A percentile compares a stretch with the other conserved stretches of the same genome.
phyloP scores from a whole-genome alignment of 2,797 vertebrate genomes.

The Chaenodraco wilsoni region DNA sequence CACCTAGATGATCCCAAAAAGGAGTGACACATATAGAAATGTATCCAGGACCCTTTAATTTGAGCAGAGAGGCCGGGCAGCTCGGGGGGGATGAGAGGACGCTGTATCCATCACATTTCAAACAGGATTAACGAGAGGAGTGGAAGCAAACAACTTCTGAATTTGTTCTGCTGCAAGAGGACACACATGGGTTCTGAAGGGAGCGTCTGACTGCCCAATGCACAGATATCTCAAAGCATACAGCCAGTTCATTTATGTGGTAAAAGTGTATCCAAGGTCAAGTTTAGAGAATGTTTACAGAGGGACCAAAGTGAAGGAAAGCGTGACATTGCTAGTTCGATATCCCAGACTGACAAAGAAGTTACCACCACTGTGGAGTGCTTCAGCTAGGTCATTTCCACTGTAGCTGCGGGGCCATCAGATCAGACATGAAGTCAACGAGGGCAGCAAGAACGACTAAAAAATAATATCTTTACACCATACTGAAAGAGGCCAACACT shows the following conservation, averaged over 20 bases:
- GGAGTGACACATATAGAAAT: slow-evolving; percentile 52
- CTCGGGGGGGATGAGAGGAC: slow-evolving; percentile 28
- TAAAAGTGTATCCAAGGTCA: slow-evolving; percentile 1
- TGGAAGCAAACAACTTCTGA: slow-evolving; percentile 48
- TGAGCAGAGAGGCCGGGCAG: slow-evolving; percentile 10
- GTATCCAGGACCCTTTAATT: slow-evolving; percentile 27
- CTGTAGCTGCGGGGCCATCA: background rate
- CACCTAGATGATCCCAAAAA: slow-evolving; percentile 43
- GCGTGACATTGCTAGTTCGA: background rate
- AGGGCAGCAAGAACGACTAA: background rate
- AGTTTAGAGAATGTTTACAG: background rate
- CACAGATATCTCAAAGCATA: slow-evolving; percentile 4
- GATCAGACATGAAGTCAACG: background rate
- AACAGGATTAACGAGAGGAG: slow-evolving; percentile 37
- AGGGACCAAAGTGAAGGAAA: background rate
- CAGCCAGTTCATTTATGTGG: background rate
- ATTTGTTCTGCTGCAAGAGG: slow-evolving; percentile 11
- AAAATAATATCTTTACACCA: background rate
- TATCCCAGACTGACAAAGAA: background rate
- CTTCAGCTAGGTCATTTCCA: background rate
- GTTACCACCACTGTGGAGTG: background rate
- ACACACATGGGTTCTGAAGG: slow-evolving; percentile 17
- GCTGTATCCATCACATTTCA: slow-evolving; percentile 51
- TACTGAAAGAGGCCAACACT: background rate
- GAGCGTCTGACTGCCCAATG: slow-evolving; percentile 3